Evolutionary conservation across 23 tunicate genomes (phyloP), one percentile per base, ranked within the genome.

Genomic region (Botrylloides violaceus): DNA sequence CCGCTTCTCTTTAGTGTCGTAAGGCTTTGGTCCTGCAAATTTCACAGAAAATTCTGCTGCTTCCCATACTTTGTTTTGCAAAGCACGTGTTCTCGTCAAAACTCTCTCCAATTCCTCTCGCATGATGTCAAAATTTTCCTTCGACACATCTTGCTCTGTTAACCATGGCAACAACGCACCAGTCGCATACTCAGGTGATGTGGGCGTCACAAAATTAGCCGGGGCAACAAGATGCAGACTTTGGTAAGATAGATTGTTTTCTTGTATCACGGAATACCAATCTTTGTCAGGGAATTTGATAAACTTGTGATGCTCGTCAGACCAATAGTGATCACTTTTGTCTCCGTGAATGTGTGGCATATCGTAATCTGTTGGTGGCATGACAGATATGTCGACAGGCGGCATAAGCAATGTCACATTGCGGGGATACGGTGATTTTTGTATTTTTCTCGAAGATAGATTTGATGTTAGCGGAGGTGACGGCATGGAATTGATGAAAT

Each of bases 41-140:
- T 71, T 73, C 28, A 78, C 78, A 26, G 95, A 87, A 23, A 80
- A 58, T 20, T 87, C 80, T 4, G 96, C 83, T 6, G 96, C 96
- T 19, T 20, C 39, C 53, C 70, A 77, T 5, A 88, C 80, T 62
- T 77, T 88, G 5, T 77, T 80, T 19, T 82, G 88, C 55, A 88
- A 77, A 20, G 63, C 66, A 58, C 80, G 86, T 2, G 85, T 77
- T 56, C 83, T 37, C 34, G 64, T 72, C 32, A 34, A 77, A 9
- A 88, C 35, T 20, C 53, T 56, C 48, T 88, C 96, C 26, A 88
- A 66, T 71, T 82, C 88, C n/a, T 77, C 96, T 81, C 96, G 64
- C 87, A 81, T 71, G 33, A 76, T 2, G 56, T 88, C 96, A 81
- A 88, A 88, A 66, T 88, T 82, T 65, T 86, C 96, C 32, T 77